Conservation (phyloP, 2,888 invertebrate species). For the Hirtodrosophila duncani region DNA sequence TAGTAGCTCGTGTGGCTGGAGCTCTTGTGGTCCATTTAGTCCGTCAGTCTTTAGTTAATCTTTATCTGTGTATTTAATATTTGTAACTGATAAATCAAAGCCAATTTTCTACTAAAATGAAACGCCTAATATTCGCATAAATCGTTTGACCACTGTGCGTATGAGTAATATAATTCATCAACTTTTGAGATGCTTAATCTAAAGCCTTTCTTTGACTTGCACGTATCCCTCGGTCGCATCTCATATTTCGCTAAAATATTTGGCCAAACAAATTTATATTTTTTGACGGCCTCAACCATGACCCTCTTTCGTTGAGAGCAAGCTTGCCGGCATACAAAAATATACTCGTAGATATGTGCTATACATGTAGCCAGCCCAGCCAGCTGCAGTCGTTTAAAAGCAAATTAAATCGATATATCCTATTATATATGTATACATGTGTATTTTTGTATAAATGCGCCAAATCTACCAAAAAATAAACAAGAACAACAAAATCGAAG, state of each 20-base stretch:
- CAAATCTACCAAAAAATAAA: conserved; percentile 10
- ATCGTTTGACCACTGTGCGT: conserved; percentile 2
- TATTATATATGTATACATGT: too few relatives aligned
- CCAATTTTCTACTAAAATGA: too few relatives aligned
- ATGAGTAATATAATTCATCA: conserved; percentile 17
- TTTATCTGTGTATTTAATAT: background rate
- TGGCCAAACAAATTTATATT: conserved; percentile 3
- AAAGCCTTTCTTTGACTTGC: background rate
- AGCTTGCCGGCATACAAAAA: background rate
- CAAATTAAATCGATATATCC: conserved; percentile 62
- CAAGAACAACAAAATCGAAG: conserved; percentile 6
- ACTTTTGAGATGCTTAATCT: background rate
- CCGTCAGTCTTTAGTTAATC: background rate
- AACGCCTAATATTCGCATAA: background rate
- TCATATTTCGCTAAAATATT: conserved; percentile 3
- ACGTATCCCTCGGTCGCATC: too few relatives aligned
- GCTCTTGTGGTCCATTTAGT: background rate
- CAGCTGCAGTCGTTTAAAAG: conserved; percentile 17
- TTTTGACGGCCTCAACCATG: conserved; percentile 40
- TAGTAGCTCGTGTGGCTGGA: too few relatives aligned
- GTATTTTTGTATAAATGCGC: conserved; percentile 60
- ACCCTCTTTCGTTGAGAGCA: conserved; percentile 24
- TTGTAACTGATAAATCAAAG: background rate
- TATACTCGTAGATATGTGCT: too few relatives aligned
- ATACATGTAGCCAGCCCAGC: too few relatives aligned